Conservation (phyloP, 2,113 vertebrate genomes). For the Siniperca knerii region DNA sequence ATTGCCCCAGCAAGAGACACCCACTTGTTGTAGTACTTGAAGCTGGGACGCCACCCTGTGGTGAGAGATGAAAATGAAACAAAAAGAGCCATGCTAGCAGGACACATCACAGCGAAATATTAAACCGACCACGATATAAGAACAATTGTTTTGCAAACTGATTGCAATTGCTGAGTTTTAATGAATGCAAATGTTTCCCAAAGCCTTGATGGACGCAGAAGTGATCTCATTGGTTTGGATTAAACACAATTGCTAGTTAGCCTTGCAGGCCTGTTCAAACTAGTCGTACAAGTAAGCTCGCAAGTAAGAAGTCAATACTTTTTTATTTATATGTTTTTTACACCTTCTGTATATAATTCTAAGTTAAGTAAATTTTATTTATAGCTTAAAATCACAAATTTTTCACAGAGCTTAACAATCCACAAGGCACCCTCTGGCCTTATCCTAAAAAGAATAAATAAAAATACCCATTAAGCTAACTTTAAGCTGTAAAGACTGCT, state of each 20-base stretch:
- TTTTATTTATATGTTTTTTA: not conserved
- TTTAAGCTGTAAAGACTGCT: not conserved
- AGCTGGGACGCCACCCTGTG: constrained; percentile 97
- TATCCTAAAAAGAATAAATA: not conserved
- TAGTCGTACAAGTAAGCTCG: not conserved
- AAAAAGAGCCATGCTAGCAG: no score
- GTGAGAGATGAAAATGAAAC: not conserved
- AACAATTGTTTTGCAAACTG: not conserved
- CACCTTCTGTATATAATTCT: not conserved
- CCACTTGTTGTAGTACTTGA: constrained; percentile 99
- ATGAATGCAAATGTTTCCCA: not conserved
- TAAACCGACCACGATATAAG: not conserved
- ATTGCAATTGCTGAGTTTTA: no score
- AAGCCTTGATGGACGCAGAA: not conserved
- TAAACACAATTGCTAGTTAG: not conserved
- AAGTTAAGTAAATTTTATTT: not conserved
- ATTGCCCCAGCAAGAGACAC: constrained; percentile 93
- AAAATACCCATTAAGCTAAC: no score
- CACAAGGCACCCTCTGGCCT: not conserved
- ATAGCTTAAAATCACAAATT: not conserved
- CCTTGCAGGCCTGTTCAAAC: not conserved
- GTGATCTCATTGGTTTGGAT: not conserved
- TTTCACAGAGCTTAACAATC: not conserved
- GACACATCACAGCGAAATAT: no score
- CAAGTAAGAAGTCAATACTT: not conserved